A percentile compares a stretch with the other conserved stretches of the same genome.
Conservation (phyloP, 1,140 invertebrate genomes). For the Sinella curviseta region DNA sequence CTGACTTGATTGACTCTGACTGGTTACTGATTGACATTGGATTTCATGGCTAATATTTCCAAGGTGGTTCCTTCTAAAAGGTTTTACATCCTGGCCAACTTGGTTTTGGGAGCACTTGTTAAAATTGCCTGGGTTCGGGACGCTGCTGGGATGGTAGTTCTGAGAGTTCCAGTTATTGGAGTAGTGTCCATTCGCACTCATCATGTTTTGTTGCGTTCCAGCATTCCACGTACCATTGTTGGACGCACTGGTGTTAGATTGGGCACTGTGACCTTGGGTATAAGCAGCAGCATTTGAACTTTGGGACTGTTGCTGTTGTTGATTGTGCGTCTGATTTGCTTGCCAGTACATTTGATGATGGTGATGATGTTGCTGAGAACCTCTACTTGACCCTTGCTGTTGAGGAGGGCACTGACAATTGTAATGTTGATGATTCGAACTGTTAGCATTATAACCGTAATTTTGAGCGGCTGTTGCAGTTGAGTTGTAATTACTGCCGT, state of each 20-base stretch:
- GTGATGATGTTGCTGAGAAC: not conserved
- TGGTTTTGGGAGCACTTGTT: not conserved
- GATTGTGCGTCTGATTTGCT: constrained; percentile 19
- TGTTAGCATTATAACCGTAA: constrained; percentile 24
- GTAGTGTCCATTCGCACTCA: not conserved
- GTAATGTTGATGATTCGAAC: constrained; percentile 29
- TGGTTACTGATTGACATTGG: constrained; percentile 43
- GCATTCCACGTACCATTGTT: not conserved
- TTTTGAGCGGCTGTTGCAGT: constrained; percentile 5
- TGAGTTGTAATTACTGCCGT: constrained; percentile 1
- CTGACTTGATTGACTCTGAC: constrained; percentile 49
- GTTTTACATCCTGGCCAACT: not conserved
- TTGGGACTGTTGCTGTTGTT: not conserved
- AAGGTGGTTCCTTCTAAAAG: not conserved
- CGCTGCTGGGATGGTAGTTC: not conserved
- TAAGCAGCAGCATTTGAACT: not conserved
- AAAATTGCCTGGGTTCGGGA: not conserved
- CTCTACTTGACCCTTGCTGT: not conserved
- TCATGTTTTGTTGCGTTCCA: not conserved
- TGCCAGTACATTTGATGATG: constrained; percentile 33
- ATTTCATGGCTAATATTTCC: constrained; percentile 31
- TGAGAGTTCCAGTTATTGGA: constrained; percentile 6
- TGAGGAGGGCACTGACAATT: not conserved
- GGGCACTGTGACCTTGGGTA: not conserved
- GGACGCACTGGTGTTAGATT: not conserved